Evolutionary conservation across 2,113 vertebrate species (phyloP), one percentile per base, ranked within the genome.

Genomic region (Anolis sagrei): DNA sequence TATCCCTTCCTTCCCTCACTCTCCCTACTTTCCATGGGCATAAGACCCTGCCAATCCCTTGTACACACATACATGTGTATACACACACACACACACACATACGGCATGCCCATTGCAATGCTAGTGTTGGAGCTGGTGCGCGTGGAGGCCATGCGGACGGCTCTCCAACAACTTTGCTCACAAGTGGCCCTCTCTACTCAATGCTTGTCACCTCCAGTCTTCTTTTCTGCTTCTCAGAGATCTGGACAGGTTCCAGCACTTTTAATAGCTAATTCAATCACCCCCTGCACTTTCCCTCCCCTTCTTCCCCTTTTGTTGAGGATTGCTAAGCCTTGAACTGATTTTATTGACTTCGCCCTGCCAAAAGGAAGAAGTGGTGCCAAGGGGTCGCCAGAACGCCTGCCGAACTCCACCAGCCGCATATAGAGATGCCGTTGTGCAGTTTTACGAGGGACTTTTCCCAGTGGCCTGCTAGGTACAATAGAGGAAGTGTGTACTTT

Each of bases 101-200:
- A 58, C 54, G 18, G 54, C 72, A 29, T 72, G 36, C 79, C 1
- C 86, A 6, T 80, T n/a, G 6, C 86, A 79, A 76, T 87, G 88
- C 36, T 49, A 86, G 85, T 87, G 70, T 58, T 58, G 83, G 88
- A 72, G 54, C 61, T 76, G 58, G 64, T 80, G 18, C 54, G 39
- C 10, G 80, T 64, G 83, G 83, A 88, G 76, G 80, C 86, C 91
- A 81, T 78, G 80, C 9, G 88, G 93, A 93, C 85, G 89, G 92
- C 94, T 95, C 94, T 86, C 93, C 91, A 87, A 91, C 89, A 94
- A 94, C 93, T 93, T 94, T 94, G 87, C 90, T 91, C 92, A 89
- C 90, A 90, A 95, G 94, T 89, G 93, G 90, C 89, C 89, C 92
- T 91, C 92, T 91, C 90, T 77, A 39, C 84, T 88, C 91, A 0